Evolutionary conservation across 2,113 vertebrate species (phyloP).

Genomic region (Platysternon megacephalum): DNA sequence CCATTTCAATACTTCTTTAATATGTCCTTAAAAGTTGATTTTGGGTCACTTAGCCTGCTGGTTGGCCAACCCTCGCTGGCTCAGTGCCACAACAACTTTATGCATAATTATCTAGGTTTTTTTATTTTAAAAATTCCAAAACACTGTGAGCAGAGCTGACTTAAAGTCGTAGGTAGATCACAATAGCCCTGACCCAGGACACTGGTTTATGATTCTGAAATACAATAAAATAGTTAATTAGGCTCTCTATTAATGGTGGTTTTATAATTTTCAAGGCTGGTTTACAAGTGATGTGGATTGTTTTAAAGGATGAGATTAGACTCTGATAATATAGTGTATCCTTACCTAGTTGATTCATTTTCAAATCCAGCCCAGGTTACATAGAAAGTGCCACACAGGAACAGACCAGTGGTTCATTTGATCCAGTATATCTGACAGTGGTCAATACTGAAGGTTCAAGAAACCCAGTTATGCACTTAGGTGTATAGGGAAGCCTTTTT

Average conservation of each 20-base stretch:
- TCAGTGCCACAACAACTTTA: too few species aligned
- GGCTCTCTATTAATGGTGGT: background rate
- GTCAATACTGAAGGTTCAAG: background rate
- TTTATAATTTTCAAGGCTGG: background rate
- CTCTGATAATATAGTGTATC: background rate
- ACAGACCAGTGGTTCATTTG: background rate
- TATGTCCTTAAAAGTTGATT: too few species aligned
- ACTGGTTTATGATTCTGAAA: background rate
- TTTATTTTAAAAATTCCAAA: background rate
- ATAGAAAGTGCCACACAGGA: background rate
- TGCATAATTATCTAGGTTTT: too few species aligned
- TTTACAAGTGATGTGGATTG: fast-evolving
- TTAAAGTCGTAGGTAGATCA: background rate
- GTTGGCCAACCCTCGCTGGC: too few species aligned
- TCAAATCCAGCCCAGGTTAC: background rate
- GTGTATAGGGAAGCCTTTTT: background rate
- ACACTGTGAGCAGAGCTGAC: fast-evolving
- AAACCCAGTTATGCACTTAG: background rate
- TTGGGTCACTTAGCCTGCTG: too few species aligned
- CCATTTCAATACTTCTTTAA: too few species aligned
- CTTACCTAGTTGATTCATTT: background rate
- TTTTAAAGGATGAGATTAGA: background rate
- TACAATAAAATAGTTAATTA: background rate
- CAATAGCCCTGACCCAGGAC: fast-evolving
- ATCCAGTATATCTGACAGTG: fast-evolving